These are phyloP conservation scores for Ranitomeya variabilis DNA, from an alignment of 2,113 vertebrate species.

Conservation along the genomic window DNA sequence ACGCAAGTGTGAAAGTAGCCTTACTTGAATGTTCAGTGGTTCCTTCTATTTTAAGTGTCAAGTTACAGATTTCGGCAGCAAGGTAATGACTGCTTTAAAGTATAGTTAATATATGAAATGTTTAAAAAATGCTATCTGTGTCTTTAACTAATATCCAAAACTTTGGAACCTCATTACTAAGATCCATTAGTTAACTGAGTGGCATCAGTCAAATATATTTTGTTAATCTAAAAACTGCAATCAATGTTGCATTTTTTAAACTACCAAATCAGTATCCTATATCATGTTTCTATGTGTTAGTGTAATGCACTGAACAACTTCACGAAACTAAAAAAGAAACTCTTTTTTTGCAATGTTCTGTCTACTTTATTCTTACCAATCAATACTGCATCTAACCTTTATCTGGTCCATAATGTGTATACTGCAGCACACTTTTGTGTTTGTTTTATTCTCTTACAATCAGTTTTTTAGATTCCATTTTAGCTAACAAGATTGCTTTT, in stretches of 20 bases:
- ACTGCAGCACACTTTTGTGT: not conserved
- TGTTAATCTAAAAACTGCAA: not conserved
- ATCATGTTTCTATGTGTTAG: not conserved
- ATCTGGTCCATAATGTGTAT: constrained; percentile 8
- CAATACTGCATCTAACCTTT: constrained; percentile 30
- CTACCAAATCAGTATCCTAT: not conserved
- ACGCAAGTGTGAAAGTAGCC: no score
- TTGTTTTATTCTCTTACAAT: constrained; percentile 23
- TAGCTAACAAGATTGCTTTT: constrained; percentile 25
- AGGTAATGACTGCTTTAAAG: no score
- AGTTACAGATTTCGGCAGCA: no score
- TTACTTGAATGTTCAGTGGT: no score
- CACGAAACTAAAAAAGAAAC: not conserved
- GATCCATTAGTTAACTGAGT: not conserved
- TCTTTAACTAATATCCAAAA: no score
- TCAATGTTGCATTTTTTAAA: not conserved
- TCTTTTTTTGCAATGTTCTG: not conserved
- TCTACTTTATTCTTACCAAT: not conserved
- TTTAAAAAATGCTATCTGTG: no score
- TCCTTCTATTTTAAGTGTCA: no score
- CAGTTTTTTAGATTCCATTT: constrained; percentile 26
- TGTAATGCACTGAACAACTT: not conserved
- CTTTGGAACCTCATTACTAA: no score
- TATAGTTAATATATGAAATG: no score
- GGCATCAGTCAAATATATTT: not conserved